phyloP scores from a whole-genome alignment of 1,140 invertebrate species.

The Zaprionus vittiger region DNA sequence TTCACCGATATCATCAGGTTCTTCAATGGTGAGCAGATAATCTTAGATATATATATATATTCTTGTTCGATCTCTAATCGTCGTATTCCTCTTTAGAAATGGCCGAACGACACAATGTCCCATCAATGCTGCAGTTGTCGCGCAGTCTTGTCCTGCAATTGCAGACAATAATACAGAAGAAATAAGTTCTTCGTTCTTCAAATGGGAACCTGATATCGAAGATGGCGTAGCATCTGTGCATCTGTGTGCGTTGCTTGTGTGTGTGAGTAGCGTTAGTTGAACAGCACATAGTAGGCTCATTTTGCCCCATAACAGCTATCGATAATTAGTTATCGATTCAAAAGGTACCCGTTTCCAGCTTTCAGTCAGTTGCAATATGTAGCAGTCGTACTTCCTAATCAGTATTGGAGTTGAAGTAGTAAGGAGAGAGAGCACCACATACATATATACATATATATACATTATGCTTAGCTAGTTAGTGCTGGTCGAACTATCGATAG shows the following conservation, averaged over 20 bases:
- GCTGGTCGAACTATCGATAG: conserved; percentile 3
- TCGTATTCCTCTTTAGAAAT: conserved; percentile 92
- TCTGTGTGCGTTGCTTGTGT: conserved; percentile 6
- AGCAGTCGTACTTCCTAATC: conserved; percentile 56
- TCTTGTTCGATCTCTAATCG: conserved; percentile 95
- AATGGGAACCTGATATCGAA: conserved; percentile 7
- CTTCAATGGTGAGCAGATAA: conserved; percentile 95
- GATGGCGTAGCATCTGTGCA: not conserved
- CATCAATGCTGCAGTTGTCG: conserved; percentile 91
- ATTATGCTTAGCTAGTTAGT: not conserved
- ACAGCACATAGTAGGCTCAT: conserved; percentile 37
- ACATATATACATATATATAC: not conserved
- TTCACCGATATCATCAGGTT: conserved; percentile 99
- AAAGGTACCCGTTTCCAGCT: not conserved
- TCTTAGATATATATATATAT: conserved; percentile 94
- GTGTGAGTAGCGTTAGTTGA: conserved; percentile 8
- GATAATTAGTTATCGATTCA: conserved; percentile 5
- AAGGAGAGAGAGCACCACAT: not conserved
- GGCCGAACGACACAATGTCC: conserved; percentile 96
- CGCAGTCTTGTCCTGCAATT: conserved; percentile 94
- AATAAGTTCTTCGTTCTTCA: conserved; percentile 85
- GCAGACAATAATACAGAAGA: conserved; percentile 96
- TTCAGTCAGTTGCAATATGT: conserved; percentile 22
- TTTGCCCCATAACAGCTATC: not conserved
- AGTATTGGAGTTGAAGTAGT: conserved; percentile 67